These are phyloP conservation scores for Taenioides sp. DNA, from an alignment of 2,797 vertebrate species.

Conservation along the genomic window DNA sequence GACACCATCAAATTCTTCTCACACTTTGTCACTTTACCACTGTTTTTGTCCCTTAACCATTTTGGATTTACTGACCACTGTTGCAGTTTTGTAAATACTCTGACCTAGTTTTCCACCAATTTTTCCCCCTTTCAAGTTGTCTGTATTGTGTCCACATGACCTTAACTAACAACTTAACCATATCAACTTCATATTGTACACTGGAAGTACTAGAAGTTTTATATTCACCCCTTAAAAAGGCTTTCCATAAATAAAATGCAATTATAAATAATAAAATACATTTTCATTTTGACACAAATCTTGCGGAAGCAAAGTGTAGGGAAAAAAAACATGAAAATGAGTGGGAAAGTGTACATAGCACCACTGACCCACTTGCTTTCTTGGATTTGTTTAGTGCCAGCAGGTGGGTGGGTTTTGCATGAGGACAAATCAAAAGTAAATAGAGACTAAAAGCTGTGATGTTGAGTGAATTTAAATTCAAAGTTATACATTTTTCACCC, in stretches of 20 bases:
- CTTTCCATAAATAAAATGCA: too few species aligned
- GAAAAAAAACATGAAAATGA: not conserved
- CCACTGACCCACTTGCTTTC: conserved; percentile 34
- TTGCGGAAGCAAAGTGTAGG: not conserved
- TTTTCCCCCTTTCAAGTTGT: not conserved
- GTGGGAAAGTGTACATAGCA: too few species aligned
- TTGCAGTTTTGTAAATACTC: too few species aligned
- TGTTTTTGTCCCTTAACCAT: too few species aligned
- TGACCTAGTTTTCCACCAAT: too few species aligned
- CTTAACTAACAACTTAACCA: not conserved
- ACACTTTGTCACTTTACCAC: too few species aligned
- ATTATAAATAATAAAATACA: not conserved
- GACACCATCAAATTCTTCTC: too few species aligned
- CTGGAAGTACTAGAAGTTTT: too few species aligned
- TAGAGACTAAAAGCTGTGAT: conserved; percentile 12
- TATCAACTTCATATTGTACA: too few species aligned
- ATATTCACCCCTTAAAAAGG: too few species aligned
- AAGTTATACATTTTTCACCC: not conserved
- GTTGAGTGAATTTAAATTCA: not conserved
- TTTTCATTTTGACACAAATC: not conserved
- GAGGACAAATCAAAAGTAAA: conserved; percentile 18
- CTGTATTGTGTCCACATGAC: too few species aligned
- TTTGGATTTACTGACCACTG: too few species aligned
- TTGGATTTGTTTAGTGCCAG: conserved; percentile 17
- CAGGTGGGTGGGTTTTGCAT: conserved; percentile 24